Conservation (phyloP, 2,888 invertebrate genomes). For the Clunio marinus region DNA sequence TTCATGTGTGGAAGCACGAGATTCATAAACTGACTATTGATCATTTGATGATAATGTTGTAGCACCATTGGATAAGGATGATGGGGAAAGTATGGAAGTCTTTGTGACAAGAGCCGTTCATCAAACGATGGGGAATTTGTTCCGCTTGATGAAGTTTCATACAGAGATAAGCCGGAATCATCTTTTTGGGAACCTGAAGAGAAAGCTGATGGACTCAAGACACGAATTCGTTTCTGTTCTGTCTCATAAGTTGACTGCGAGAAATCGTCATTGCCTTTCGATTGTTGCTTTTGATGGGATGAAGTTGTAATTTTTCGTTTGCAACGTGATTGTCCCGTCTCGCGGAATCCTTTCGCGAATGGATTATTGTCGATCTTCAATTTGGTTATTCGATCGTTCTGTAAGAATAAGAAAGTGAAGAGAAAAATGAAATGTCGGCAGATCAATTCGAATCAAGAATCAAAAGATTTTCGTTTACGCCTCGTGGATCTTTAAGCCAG, state of each 20-base stretch:
- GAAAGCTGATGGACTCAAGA: slow-evolving; percentile 44
- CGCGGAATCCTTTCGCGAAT: slow-evolving; percentile 90
- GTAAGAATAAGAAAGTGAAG: slow-evolving; percentile 50
- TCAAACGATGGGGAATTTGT: slow-evolving; percentile 43
- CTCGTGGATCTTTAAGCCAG: slow-evolving; percentile 3
- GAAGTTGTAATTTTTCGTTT: slow-evolving; percentile 59
- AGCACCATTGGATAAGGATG: slow-evolving; percentile 36
- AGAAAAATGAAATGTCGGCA: slow-evolving; percentile 40
- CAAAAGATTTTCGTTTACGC: slow-evolving; percentile 23
- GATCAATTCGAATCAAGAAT: slow-evolving; percentile 6
- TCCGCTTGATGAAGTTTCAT: slow-evolving; percentile 42
- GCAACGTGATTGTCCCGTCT: slow-evolving; percentile 72
- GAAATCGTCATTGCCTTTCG: slow-evolving; percentile 7
- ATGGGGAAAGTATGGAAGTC: slow-evolving; percentile 34
- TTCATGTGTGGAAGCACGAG: slow-evolving; percentile 31
- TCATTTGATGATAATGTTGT: slow-evolving; percentile 37
- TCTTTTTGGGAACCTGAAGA: slow-evolving; percentile 42
- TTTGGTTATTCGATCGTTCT: slow-evolving; percentile 83
- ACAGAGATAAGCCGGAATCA: slow-evolving; percentile 44
- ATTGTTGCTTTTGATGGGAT: slow-evolving; percentile 42
- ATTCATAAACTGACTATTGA: slow-evolving; percentile 32
- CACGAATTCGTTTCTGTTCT: slow-evolving; percentile 43
- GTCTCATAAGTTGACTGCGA: slow-evolving; percentile 42
- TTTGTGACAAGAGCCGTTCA: slow-evolving; percentile 11
- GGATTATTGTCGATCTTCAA: slow-evolving; percentile 90